Evolutionary conservation across 2,888 invertebrate genomes (phyloP).

Genomic region (Agapostemon virescens): DNA sequence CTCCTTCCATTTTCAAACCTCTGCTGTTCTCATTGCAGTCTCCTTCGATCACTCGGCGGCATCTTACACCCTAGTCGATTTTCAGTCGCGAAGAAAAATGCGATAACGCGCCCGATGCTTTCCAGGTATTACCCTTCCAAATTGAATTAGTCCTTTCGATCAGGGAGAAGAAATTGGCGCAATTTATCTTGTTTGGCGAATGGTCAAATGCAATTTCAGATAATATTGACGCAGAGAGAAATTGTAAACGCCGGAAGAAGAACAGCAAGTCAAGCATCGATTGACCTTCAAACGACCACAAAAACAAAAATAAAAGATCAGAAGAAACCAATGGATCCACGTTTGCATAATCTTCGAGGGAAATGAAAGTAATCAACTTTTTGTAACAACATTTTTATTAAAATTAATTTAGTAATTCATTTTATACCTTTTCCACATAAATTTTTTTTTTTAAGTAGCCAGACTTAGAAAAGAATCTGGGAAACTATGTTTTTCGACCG

Average conservation of each 20-base stretch:
- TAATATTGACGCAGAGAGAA: slow-evolving; percentile 38
- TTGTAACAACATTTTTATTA: too few species aligned
- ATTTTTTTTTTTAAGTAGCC: too few species aligned
- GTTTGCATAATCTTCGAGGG: too few species aligned
- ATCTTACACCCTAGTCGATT: slow-evolving; percentile 45
- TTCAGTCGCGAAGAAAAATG: slow-evolving; percentile 51
- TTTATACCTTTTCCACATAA: too few species aligned
- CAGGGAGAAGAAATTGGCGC: slow-evolving; percentile 38
- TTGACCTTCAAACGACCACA: too few species aligned
- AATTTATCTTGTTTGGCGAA: slow-evolving; percentile 54
- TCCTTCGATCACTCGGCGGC: background rate
- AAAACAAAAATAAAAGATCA: too few species aligned
- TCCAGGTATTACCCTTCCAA: slow-evolving; percentile 57
- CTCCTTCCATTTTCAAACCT: slow-evolving; percentile 22
- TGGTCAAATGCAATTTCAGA: slow-evolving; percentile 8
- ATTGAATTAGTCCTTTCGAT: slow-evolving; percentile 55
- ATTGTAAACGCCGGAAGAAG: background rate
- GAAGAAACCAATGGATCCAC: too few species aligned
- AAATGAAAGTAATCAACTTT: too few species aligned
- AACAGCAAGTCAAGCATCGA: background rate
- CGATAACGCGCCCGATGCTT: slow-evolving; percentile 51
- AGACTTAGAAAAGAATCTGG: too few species aligned
- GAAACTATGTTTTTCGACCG: too few species aligned
- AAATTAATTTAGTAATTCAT: too few species aligned
- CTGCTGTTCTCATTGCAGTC: slow-evolving; percentile 12